Base-by-base conservation (phyloP, 2,113 vertebrate species). In the Myotis lucifugus region DNA sequence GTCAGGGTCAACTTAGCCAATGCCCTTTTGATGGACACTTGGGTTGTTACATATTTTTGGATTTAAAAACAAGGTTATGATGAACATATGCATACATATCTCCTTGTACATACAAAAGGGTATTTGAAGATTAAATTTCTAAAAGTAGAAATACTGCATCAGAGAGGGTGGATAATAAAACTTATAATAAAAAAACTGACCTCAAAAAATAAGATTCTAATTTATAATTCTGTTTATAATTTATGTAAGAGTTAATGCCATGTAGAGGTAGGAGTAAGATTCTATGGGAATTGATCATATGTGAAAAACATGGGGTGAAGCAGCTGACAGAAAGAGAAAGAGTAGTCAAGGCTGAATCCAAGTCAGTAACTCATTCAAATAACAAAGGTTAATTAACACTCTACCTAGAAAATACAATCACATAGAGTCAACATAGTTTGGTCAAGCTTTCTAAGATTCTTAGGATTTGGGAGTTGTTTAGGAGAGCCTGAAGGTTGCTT, bases 91-190 rank as follows among this genome's bases (percentile, higher is more conserved):
- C 25, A 67, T 72, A 46, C 1, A 7, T 42, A 61, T 69, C 8
- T 54, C 46, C 9, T 69, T 93, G 34, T 4, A 82, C 4, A 70
- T 11, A 29, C 9, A 90, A 73, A 11, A 84, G 15, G 21, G 1
- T n/a, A 37, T 87, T 84, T 92, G 50, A 95, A 81, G 50, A 76
- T 74, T 81, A 88, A 95, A 70, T 86, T 87, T 70, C 29, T 54
- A 25, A 73, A 61, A 84, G n/a, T 70, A 70, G 32, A 85, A 77
- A 85, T 69, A 18, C 21, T 76, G 6, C 73, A 32, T 87, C 46
- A 85, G 40, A 86, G 48, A 93, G 13, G 40, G 66, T 54, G 12
- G 6, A 50, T 74, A 87, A 72, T 93, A 29, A 90, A 92, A 84
- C 50, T 56, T 77, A 67, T 91, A 72, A 77, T 6, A n/a, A 61